Conservation (phyloP, 2,797 vertebrate species). For the Lutjanus argentimaculatus region DNA sequence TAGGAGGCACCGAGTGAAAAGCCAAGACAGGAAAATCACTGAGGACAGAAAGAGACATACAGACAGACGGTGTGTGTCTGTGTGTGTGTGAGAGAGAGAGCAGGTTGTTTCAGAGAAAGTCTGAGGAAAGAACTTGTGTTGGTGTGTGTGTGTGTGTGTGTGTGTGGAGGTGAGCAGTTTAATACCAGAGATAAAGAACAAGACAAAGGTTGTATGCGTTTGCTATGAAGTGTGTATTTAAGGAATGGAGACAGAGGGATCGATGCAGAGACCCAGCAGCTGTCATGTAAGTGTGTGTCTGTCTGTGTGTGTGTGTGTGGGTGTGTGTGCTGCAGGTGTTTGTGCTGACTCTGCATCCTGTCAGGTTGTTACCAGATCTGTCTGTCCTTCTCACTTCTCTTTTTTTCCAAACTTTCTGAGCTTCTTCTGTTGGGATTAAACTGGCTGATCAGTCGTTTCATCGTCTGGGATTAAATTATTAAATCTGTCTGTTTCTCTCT, state of each 20-base stretch:
- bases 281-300: slow-evolving; percentile 76
- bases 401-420: background rate
- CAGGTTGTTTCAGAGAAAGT: background rate
- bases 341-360: slow-evolving; percentile 47
- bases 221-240: slow-evolving; percentile 57
- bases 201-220: background rate
- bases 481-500: background rate
- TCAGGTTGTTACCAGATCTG: slow-evolving; percentile 22
- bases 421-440: background rate
- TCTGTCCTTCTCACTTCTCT: slow-evolving; percentile 17
- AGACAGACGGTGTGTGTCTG: background rate
- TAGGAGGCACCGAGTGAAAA: slow-evolving; percentile 24
- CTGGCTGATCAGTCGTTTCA: background rate
- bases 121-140: background rate
- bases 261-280: slow-evolving; percentile 79
- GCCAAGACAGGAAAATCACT: slow-evolving; percentile 38
- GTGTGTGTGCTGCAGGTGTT: slow-evolving; percentile 60
- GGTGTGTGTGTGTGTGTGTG: background rate
- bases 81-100: slow-evolving; percentile 3
- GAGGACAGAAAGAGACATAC: slow-evolving; percentile 8
- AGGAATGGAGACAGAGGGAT: slow-evolving; percentile 21
- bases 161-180: background rate
- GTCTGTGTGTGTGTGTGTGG: slow-evolving; percentile 42
- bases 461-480: background rate
- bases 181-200: background rate